phyloP scores from a whole-genome alignment of 2,113 vertebrate genomes.

The Leucoraja erinaceus region DNA sequence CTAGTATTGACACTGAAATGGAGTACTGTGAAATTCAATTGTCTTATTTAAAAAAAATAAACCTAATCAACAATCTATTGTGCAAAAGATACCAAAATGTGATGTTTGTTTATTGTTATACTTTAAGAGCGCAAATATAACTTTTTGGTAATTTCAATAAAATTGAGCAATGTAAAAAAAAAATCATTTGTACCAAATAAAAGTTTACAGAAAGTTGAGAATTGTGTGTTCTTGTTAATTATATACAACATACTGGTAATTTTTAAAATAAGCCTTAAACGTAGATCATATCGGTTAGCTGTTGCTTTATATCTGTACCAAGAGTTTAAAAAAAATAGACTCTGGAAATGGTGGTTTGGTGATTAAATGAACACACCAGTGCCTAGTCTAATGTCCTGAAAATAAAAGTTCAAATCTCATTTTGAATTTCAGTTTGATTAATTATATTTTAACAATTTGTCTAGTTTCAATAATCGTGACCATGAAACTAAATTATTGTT shows the following conservation, averaged over 20 bases:
- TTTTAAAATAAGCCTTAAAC: background rate
- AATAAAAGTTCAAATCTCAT: too few species aligned
- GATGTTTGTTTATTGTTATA: background rate
- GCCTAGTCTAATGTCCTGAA: too few species aligned
- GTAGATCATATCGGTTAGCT: background rate
- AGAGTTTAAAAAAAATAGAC: background rate
- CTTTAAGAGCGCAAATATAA: background rate
- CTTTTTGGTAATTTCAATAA: conserved; percentile 19
- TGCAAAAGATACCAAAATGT: background rate
- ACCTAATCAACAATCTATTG: conserved; percentile 23
- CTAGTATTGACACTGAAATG: background rate
- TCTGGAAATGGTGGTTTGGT: too few species aligned
- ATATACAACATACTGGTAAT: background rate
- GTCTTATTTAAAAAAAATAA: background rate
- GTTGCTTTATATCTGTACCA: background rate
- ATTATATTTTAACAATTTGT: too few species aligned
- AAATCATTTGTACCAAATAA: conserved; percentile 17
- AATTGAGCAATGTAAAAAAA: background rate
- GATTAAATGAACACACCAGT: too few species aligned
- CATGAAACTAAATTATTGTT: too few species aligned
- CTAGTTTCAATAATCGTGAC: too few species aligned
- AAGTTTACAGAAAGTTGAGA: background rate
- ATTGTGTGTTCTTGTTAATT: background rate
- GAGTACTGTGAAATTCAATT: background rate
- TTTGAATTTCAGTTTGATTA: too few species aligned